Evolutionary conservation across 2,888 invertebrate species (phyloP), one percentile per base, ranked within the genome.

Genomic region (Andrena trimmerana): DNA sequence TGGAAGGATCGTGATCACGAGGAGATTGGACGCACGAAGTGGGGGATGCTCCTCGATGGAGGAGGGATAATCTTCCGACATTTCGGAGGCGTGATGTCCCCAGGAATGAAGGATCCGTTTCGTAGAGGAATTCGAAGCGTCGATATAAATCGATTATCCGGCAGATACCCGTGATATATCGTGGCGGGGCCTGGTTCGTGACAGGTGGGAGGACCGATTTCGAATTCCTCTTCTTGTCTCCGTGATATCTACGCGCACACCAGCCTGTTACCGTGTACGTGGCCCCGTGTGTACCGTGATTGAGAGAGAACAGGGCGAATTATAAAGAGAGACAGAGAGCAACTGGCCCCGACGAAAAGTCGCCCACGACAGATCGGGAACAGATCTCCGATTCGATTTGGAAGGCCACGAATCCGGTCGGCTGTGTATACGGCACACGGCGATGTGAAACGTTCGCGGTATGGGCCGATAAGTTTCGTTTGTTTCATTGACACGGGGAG

Each of bases 101-200:
- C 29, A 24, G 50, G 68, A 74, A 66, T 52, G 68, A 36, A 16
- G 68, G 66, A 60, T 77, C 62, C 57, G 74, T 78, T 77, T 86
- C 57, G 57, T 50, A 68, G 50, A 65, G 79, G 75, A 85, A 86
- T 86, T 81, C 75, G 48, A 59, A 78, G 81, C 87, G 72, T 85
- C 81, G 84, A 88, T 90, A 86, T 85, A 88, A 88, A 90, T 90
- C 87, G 88, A 89, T 90, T 90, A 89, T 89, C 86, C 84, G 78
- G 87, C 42, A 86, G 83, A 83, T 89, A 87, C 29, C 81, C 79
- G 84, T 88, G 90, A 89, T 88, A 83, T 88, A 89, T 90, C 84
- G 89, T 83, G 88, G 83, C 84, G 78, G 85, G 69, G 57, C 60
- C 68, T 13, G 69, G 68, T 78, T 82, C 68, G 74, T 90, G 88